Conservation (phyloP, 2,888 invertebrate genomes). For the Calliopum simillimum region DNA sequence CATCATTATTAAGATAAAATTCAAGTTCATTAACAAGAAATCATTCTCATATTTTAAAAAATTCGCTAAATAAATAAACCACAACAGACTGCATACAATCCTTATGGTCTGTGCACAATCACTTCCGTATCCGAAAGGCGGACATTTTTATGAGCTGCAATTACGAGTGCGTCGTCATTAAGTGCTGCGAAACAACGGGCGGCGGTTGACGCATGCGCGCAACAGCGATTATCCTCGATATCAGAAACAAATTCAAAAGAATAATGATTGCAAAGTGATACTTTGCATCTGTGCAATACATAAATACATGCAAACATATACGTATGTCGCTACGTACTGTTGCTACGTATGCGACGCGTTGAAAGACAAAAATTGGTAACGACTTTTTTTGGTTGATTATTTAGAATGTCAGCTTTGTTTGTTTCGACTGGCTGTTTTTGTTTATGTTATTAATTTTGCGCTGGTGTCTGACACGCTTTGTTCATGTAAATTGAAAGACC, state of each 20-base stretch:
- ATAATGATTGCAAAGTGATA: too few relatives aligned
- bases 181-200: too few relatives aligned
- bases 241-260: not conserved
- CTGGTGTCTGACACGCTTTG: not conserved
- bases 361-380: too few relatives aligned
- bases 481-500: not conserved
- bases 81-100: too few relatives aligned
- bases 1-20: too few relatives aligned
- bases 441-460: not conserved
- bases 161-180: not conserved
- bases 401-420: not conserved
- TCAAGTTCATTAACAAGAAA: too few relatives aligned
- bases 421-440: constrained; percentile 1
- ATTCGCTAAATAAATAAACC: too few relatives aligned
- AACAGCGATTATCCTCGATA: not conserved
- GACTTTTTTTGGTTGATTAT: not conserved
- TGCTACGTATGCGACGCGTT: too few relatives aligned
- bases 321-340: too few relatives aligned
- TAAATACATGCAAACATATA: too few relatives aligned
- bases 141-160: constrained; percentile 9
- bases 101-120: not conserved
- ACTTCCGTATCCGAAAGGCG: constrained; percentile 11
- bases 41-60: too few relatives aligned
- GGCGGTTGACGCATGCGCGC: not conserved
- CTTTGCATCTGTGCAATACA: too few relatives aligned